Evolutionary conservation across 2,797 vertebrate genomes (phyloP).

Genomic region (Gallinago solitaria): DNA sequence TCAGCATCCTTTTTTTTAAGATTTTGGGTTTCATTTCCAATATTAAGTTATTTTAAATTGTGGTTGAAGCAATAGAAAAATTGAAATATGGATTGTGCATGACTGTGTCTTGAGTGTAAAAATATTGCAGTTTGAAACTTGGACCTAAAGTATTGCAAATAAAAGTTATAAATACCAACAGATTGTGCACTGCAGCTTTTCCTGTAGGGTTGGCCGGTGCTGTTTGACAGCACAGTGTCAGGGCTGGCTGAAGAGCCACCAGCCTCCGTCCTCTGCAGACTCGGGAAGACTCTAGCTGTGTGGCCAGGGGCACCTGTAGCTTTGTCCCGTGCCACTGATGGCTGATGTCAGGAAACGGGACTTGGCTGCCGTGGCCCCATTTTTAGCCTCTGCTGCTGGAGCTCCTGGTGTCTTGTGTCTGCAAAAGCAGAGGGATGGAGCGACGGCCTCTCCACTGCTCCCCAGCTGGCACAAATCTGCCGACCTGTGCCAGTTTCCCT

Average conservation of each 20-base stretch:
- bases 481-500: too few relatives aligned
- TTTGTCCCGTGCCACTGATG: accelerated
- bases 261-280: not conserved
- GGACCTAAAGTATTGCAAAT: conserved; percentile 91
- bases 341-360: not conserved
- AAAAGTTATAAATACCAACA: conserved; percentile 79
- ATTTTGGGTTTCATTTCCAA: conserved; percentile 70
- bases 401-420: not conserved
- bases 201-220: accelerated
- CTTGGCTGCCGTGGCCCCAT: not conserved
- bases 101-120: conserved; percentile 99
- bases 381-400: not conserved
- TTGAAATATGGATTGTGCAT: conserved; percentile 99
- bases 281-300: not conserved
- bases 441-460: not conserved
- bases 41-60: conserved; percentile 95
- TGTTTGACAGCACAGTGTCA: not conserved
- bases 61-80: conserved; percentile 99
- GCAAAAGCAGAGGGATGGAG: too few relatives aligned
- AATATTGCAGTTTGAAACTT: conserved; percentile 96
- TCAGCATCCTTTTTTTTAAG: conserved; percentile 79
- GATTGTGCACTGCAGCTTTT: not conserved
- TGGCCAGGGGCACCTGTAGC: not conserved
- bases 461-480: not conserved
- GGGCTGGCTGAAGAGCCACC: not conserved